Base-by-base conservation (phyloP, 2,113 vertebrate genomes). In the Corydoras maculifer region DNA sequence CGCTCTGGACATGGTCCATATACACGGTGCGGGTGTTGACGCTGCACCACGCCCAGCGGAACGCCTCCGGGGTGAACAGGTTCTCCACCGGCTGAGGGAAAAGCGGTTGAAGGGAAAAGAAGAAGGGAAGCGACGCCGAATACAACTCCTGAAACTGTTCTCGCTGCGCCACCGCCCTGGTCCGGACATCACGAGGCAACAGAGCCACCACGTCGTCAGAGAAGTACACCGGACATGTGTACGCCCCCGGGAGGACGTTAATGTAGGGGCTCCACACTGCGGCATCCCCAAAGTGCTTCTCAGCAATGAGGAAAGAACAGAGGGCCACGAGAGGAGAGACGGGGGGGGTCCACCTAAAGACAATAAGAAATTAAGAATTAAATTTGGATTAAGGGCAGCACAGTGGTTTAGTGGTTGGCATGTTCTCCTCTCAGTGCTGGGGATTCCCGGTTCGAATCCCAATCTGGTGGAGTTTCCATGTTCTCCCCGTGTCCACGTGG, bases 21-120 rank as follows among this genome's bases (percentile, higher is more conserved):
- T 94, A 98, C 78, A 99, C 87, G 0, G 94, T 93, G 68, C 96
- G 91, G 3, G 97, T 99, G 81, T 98, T 99, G 35, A 99, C 35
- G 0, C 93, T 93, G 70, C 93, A 97, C 95, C 95, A 98, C 6
- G 96, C 96, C 95, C 97, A 99, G 55, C 88, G 81, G 35, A 99
- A 8, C 11, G 95, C 91, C 1, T 86, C 80, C 65, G 87, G 88
- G 14, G 83, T 92, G 79, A 98, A 90, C 77, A 98, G 57, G 6
- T 64, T 69, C 15, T 80, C 87, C 1, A 82, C 78, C 0, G 82
- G 74, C 73, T 86, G 82, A 0, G 32, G 75, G 82, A 96, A 92
- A 53, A 96, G 72, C 30, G 94, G 90, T 83, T 94, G 92, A 77
- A 99, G 84, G 2, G 91, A 92, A 30, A 64, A 84, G 79, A 98